Evolutionary conservation across 2,113 vertebrate species (phyloP), one percentile per base, ranked within the genome.

Genomic region (Centropus bengalensis): DNA sequence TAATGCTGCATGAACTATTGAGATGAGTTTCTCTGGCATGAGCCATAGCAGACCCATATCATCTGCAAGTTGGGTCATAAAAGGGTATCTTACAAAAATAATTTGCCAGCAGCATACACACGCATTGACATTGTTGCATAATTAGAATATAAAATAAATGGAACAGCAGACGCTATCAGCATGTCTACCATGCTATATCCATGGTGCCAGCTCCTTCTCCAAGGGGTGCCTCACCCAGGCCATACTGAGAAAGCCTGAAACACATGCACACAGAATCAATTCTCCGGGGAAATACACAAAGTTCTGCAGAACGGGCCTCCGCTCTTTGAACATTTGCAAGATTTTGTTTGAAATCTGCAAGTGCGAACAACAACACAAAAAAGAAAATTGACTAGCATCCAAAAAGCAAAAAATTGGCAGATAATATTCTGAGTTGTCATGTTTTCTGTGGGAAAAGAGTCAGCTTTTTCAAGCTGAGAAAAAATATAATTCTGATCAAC

Each of bases 341-440:
- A 81, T 93, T 93, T 92, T 94, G 27, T 14, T 3, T 47, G 51
- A 91, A 95, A 91, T 83, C 68, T 86, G 33, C 69, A 92, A 94
- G 80, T 83, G 95, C 70, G 79, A 95, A 89, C 6, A 30, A 94
- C 89, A 93, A 89, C 73, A 90, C 45, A 6, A 83, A 78, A 89
- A 91, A 87, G 51, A 92, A 91, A 82, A 76, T 64, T 94, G 94
- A 89, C 93, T 82, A 77, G 60, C 51, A 47, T 55, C 55, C 89
- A 68, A 42, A 24, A 27, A 23, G 45, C 33, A 73, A 44, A 49
- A n/a, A 6, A 44, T 75, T 93, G 76, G 81, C 92, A 94, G 63
- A 87, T 82, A 80, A 55, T 76, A 78, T 94, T 95, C 89, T 93
- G 79, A 95, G 87, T 93, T 93, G 87, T 94, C 89, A 91, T 92